Conservation (phyloP, 2,113 vertebrate species). For the Coptodon bakossiorum region DNA sequence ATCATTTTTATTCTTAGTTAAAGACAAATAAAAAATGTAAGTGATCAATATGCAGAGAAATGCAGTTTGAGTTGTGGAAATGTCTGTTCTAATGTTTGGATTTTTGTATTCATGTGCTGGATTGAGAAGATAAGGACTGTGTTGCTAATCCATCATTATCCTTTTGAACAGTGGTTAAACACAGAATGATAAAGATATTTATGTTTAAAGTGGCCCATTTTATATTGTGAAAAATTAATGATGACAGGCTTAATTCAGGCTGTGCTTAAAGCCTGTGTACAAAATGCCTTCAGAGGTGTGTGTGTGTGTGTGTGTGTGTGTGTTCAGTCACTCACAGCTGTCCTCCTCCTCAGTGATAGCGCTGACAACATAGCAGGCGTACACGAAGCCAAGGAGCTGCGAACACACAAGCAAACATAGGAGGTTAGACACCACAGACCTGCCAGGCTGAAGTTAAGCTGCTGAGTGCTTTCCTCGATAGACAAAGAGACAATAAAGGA, state of each 20-base stretch:
- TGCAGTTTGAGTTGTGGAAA: rapidly evolving
- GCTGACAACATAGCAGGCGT: conserved; percentile 81
- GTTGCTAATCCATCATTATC: rapidly evolving
- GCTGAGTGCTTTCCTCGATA: not conserved
- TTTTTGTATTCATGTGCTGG: no score
- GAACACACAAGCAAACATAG: conserved; percentile 48
- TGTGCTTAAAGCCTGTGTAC: not conserved
- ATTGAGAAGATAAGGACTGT: no score
- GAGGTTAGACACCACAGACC: conserved; percentile 15
- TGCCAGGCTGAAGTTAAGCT: not conserved
- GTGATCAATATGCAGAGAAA: no score
- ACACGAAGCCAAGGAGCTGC: conserved; percentile 84
- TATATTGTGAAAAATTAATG: no score
- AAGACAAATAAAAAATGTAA: no score
- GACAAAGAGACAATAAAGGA: not conserved
- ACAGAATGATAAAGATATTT: no score
- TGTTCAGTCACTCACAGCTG: conserved; percentile 62
- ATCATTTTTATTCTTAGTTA: no score
- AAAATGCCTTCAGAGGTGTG: rapidly evolving
- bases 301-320: no score
- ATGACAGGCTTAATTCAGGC: rapidly evolving
- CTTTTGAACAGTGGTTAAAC: no score
- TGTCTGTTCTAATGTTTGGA: no score
- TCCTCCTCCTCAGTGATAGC: conserved; percentile 83
- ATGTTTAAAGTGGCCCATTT: no score